Percentiles rank a stretch among this genome's conserved stretches.
Evolutionary conservation across 2,113 vertebrate genomes (phyloP).

Genomic region (Sarotherodon lohbergeri): DNA sequence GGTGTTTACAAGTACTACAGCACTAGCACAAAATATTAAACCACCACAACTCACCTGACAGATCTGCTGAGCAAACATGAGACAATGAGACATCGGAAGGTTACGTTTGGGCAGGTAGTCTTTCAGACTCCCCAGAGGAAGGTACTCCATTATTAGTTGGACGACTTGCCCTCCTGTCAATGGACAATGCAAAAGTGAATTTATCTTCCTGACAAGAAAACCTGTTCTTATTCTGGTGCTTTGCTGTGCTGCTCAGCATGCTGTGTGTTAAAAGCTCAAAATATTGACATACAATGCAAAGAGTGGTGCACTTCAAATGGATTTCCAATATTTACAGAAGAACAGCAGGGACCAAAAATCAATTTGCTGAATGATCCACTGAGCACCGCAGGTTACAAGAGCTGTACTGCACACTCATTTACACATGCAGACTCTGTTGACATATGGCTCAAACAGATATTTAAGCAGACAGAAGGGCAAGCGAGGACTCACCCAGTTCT

Average conservation of each 20-base stretch:
- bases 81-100: conserved; percentile 71
- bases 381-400: neutral
- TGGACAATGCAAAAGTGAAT: neutral
- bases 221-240: neutral
- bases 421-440: neutral
- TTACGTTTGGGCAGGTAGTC: conserved; percentile 82
- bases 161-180: conserved; percentile 82
- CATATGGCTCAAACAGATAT: neutral
- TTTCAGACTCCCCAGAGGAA: conserved; percentile 86
- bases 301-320: neutral
- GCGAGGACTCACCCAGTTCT: conserved; percentile 76
- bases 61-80: conserved; percentile 90
- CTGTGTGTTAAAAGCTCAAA: neutral
- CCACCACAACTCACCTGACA: conserved; percentile 76
- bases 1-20: neutral
- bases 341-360: conserved; percentile 14
- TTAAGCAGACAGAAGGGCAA: neutral
- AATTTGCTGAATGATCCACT: neutral
- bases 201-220: neutral
- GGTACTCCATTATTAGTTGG: conserved; percentile 93
- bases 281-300: conserved; percentile 6
- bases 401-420: neutral
- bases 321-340: conserved; percentile 12
- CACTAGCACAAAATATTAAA: neutral
- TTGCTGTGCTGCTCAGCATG: neutral